Percentiles rank a stretch among this genome's conserved stretches.
Conservation (phyloP, 1,140 invertebrate genomes). For the Sarcophaga bullata region DNA sequence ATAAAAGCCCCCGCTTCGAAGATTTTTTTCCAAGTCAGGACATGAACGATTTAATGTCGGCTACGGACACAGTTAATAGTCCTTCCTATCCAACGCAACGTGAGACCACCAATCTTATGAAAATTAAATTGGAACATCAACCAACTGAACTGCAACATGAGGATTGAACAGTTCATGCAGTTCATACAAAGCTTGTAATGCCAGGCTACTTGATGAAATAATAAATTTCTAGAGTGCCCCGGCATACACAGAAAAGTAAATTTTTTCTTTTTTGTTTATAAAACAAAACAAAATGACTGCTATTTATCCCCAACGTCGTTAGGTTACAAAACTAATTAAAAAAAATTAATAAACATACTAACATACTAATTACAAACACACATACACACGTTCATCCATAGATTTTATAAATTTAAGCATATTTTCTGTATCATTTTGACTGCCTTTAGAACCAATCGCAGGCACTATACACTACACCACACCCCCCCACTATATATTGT, state of each 20-base stretch:
- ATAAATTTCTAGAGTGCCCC: too few species aligned
- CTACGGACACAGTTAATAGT: slow-evolving; percentile 75
- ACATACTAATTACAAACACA: neutral
- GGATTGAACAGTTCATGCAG: slow-evolving; percentile 51
- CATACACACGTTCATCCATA: neutral
- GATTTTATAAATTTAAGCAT: neutral
- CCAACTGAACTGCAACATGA: slow-evolving; percentile 61
- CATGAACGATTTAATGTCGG: slow-evolving; percentile 73
- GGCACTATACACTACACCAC: too few species aligned
- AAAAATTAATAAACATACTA: neutral
- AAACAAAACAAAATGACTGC: slow-evolving; percentile 56
- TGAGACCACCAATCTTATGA: slow-evolving; percentile 60
- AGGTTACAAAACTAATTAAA: slow-evolving; percentile 8
- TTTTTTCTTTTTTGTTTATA: too few species aligned
- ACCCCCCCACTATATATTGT: too few species aligned
- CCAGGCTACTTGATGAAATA: neutral
- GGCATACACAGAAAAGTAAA: too few species aligned
- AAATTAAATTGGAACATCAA: slow-evolving; percentile 63
- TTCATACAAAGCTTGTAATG: too few species aligned
- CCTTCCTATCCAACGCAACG: slow-evolving; percentile 76
- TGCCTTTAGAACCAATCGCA: too few species aligned
- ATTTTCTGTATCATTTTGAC: neutral
- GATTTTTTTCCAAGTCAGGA: slow-evolving; percentile 67
- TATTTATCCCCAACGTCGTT: slow-evolving; percentile 63
- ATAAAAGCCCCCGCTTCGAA: slow-evolving; percentile 65